Conservation (phyloP, 2,113 vertebrate species). For the Uropsilus gracilis region DNA sequence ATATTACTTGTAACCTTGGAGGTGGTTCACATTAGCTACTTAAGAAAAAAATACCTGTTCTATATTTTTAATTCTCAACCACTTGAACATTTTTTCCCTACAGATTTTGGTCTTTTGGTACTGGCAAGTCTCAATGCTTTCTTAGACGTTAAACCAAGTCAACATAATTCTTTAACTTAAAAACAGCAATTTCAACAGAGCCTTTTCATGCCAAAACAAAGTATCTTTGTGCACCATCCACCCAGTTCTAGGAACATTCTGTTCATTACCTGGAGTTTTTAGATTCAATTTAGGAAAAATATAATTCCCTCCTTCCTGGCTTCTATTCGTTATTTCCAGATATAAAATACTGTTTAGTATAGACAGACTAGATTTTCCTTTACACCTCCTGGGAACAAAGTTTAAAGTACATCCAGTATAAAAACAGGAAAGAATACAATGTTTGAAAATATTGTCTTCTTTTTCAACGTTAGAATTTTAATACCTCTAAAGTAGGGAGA, state of each 20-base stretch:
- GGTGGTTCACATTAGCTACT: neutral
- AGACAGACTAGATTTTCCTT: conserved; percentile 19
- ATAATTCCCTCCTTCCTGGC: conserved; percentile 34
- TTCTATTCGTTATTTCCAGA: conserved; percentile 49
- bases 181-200: conserved; percentile 78
- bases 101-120: conserved; percentile 66
- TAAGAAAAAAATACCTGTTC: neutral
- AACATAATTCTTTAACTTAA: conserved; percentile 72
- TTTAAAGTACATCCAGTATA: neutral
- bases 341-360: conserved; percentile 41
- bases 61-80: conserved; percentile 42
- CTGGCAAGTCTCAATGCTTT: conserved; percentile 72
- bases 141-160: conserved; percentile 64
- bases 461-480: conserved; percentile 21
- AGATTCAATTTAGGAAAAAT: conserved; percentile 38
- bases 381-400: conserved; percentile 13
- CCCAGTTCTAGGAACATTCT: conserved; percentile 65
- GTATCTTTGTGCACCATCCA: conserved; percentile 74
- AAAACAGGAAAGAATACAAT: neutral
- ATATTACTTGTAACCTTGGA: neutral
- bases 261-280: conserved; percentile 73
- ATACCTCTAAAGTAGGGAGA: neutral
- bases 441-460: neutral
- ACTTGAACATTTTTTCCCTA: neutral
- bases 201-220: conserved; percentile 81